Evolutionary conservation across 1,140 invertebrate genomes (phyloP), one percentile per base, ranked within the genome.

Genomic region (Pentalonia nigronervosa): DNA sequence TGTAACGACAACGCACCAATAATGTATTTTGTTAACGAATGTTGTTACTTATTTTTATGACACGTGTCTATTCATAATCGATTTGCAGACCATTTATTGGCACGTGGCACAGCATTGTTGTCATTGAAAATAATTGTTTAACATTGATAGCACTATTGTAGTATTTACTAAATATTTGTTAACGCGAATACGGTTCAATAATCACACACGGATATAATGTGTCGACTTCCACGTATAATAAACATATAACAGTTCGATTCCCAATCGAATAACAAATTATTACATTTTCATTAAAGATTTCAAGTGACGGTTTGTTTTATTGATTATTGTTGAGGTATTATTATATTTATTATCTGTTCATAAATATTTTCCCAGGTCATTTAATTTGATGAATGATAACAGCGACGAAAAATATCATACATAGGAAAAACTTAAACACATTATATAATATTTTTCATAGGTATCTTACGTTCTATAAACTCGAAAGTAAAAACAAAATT

Each of bases 81-180:
- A 87, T 87, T 88, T 47, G 17, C 30, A 47, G n/a, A 48, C 17
- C 47, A 50, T 88, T 88, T 88, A 88, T 88, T 88, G 86, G 6
- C 86, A 88, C 47, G 86, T 88, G 47, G 9, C 36, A 45, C 83
- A 41, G 21, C 9, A 25, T 84, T 41, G 3, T 41, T 41, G 41
- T 84, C 83, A 84, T 45, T 84, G 21, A 84, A 45, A 41, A 36
- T 84, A 45, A 25, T 41, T 11, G 25, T 76, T 76, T 76, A 76
- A 76, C n/a, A 76, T n/a, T 76, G 25, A 67, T n/a, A 25, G 30
- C 30, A 67, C 3, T 67, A 11, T 60, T 30, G 14, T 9, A 41
- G 41, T 41, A 41, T 41, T 41, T 41, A 41, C 41, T 4, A 41
- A 41, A 41, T 14, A 67, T 67, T 67, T 67, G 30, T n/a, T 67